Base-by-base conservation (phyloP, 1,140 invertebrate genomes). In the Zaprionus gabonicus region DNA sequence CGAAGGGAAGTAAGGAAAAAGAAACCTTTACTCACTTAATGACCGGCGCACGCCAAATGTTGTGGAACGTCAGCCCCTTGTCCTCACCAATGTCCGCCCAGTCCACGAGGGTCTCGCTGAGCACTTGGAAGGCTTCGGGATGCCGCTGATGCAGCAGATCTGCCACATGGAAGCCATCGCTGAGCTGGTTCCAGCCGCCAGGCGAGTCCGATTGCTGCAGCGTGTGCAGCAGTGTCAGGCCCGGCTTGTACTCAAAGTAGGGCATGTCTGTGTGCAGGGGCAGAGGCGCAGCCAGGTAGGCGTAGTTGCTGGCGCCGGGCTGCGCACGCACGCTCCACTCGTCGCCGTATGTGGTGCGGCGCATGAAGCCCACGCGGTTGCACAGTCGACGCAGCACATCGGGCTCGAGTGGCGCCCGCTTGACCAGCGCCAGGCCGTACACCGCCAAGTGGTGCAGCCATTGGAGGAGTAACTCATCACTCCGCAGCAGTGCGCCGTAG, bases 241-340 rank as follows among this genome's bases (percentile, higher is more conserved):
- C 95, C 0, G 96, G 96, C 58, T 94, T 95, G 74, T 96, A 96
- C 75, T 95, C 94, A 72, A 96, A 96, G 74, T 96, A 96, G 1
- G 96, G 96, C 72, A 96, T 93, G 85, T 96, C 95, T 7, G 94
- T 95, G 81, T 96, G 95, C 51, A 96, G 92, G 70, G 95, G 95
- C 31, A 96, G 92, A 38, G 94, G 94, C n/a, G 93, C 94, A 0
- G 94, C 94, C 41, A 95, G 91, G 71, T 96, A 96, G 4, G 96
- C 95, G 17, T 96, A 94, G 78, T 96, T 96, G 57, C 94, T 96
- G 4, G 96, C 95, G 46, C 94, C 95, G 0, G 93, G 91, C 56
- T 95, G 95, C 12, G 94, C 94, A 72, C 94, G 93, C 0, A 96
- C 95, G 12, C 93, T 93, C 80, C 95, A 96, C 76, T 95, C 95